phyloP scores from a whole-genome alignment of 2,797 vertebrate species.

The Denticeps clupeoides region DNA sequence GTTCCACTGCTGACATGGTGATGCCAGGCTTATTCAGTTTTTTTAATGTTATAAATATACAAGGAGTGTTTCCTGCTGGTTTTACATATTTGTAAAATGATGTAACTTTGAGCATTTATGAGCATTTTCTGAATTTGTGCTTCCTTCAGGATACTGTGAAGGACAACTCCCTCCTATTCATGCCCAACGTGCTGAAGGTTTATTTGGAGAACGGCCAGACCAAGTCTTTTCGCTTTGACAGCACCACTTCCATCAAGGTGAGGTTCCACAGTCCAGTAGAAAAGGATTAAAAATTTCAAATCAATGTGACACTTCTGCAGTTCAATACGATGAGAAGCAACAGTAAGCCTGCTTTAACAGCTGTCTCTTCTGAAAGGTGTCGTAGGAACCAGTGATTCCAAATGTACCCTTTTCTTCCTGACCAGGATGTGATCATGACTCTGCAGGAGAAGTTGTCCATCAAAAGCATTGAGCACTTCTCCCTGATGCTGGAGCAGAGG shows the following conservation, averaged over 20 bases:
- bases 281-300: too few relatives aligned
- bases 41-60: neutral
- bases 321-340: too few relatives aligned
- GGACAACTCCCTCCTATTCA: constrained; percentile 92
- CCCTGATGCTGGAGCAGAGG: constrained; percentile 90
- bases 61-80: too few relatives aligned
- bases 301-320: too few relatives aligned
- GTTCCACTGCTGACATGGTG: too few relatives aligned
- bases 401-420: too few relatives aligned
- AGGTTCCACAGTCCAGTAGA: constrained; percentile 18
- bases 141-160: constrained; percentile 60
- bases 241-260: constrained; percentile 96
- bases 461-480: constrained; percentile 97
- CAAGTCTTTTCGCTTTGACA: constrained; percentile 97
- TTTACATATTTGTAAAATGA: constrained; percentile 11
- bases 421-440: constrained; percentile 93
- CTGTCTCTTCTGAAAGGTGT: too few relatives aligned
- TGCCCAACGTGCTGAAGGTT: constrained; percentile 99
- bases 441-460: constrained; percentile 98
- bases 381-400: too few relatives aligned
- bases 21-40: too few relatives aligned
- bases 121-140: neutral
- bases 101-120: neutral
- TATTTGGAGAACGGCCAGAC: constrained; percentile 99
- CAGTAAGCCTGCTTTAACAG: too few relatives aligned